phyloP scores from a whole-genome alignment of 2,113 vertebrate species.

The Menura novaehollandiae region DNA sequence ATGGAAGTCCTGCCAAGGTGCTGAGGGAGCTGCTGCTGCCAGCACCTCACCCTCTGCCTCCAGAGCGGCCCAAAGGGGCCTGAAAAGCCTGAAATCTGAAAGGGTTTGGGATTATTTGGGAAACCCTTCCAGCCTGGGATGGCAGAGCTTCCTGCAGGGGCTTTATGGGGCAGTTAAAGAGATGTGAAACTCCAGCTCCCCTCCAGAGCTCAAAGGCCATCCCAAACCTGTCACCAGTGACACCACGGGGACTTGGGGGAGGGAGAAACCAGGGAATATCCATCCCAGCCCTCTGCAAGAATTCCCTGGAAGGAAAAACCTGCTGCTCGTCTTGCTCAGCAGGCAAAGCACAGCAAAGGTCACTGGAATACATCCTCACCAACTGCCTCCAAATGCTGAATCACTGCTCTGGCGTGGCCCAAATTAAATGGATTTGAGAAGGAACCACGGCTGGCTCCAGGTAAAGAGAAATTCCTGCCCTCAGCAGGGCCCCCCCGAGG shows the following conservation, averaged over 20 bases:
- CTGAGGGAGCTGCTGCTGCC: not conserved
- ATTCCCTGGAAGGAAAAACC: not conserved
- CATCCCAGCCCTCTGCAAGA: not conserved
- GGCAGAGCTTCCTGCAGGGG: not conserved
- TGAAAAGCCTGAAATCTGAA: too few species aligned
- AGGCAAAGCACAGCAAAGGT: not conserved
- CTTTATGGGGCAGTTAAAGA: not conserved
- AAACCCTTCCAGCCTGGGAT: not conserved
- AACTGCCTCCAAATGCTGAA: not conserved
- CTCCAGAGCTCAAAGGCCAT: rapidly evolving
- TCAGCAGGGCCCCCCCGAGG: not conserved
- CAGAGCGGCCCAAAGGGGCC: not conserved
- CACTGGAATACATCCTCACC: not conserved
- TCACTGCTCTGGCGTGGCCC: not conserved
- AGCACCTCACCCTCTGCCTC: not conserved
- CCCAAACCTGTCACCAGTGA: not conserved
- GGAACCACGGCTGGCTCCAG: not conserved
- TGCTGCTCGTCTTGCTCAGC: not conserved
- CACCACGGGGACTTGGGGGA: too few species aligned
- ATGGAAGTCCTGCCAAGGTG: not conserved
- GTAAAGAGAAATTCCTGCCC: not conserved
- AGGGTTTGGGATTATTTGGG: too few species aligned
- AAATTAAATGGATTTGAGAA: not conserved
- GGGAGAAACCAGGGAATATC: not conserved
- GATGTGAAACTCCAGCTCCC: not conserved